phyloP scores from a whole-genome alignment of 2,797 vertebrate species.

The Enteromius trimaculatus region DNA sequence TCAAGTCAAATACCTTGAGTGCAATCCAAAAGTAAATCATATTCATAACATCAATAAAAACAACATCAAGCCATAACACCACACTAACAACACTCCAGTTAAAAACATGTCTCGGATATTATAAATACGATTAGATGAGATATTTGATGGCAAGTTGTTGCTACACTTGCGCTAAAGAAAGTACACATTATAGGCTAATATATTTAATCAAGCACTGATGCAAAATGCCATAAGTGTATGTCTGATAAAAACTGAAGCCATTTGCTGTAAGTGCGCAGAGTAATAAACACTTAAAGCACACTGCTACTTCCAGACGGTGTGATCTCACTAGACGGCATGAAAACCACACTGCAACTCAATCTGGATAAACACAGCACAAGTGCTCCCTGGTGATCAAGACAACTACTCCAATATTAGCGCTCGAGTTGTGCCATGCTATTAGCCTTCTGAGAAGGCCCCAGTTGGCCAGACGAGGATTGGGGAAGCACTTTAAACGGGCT shows the following conservation, averaged over 20 bases:
- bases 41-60: background rate
- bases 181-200: background rate
- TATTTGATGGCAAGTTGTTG: background rate
- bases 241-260: slow-evolving; percentile 25
- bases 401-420: slow-evolving; percentile 36
- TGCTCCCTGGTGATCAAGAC: slow-evolving; percentile 3
- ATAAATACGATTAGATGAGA: background rate
- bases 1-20: background rate
- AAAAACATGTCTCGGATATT: background rate
- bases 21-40: slow-evolving; percentile 2
- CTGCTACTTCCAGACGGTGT: slow-evolving; percentile 10
- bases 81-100: background rate
- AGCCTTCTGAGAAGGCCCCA: slow-evolving; percentile 4
- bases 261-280: background rate
- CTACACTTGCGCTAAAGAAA: background rate
- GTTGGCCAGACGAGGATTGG: background rate
- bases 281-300: slow-evolving; percentile 2
- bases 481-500: background rate
- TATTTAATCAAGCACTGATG: background rate
- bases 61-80: background rate
- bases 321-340: slow-evolving; percentile 22
- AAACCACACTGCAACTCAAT: slow-evolving; percentile 50
- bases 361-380: slow-evolving; percentile 27
- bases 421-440: background rate
- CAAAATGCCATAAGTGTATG: background rate